A percentile compares a stretch with the other conserved stretches of the same genome.
Conservation (phyloP, 2,888 invertebrate species). For the Ecdyonurus torrentis region DNA sequence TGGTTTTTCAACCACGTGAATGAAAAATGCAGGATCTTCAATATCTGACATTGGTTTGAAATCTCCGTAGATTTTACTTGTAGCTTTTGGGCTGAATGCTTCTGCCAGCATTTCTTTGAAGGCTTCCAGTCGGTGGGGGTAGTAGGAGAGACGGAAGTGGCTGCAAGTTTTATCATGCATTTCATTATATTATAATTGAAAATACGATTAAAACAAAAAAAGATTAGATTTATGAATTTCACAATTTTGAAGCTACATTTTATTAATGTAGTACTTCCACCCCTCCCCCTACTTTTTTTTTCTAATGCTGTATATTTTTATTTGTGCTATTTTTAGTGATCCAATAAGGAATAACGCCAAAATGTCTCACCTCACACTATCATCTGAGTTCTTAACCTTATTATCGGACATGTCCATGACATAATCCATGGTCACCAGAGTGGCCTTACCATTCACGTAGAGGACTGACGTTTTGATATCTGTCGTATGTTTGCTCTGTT, state of each 20-base stretch:
- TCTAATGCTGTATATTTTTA: too few relatives aligned
- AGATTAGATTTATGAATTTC: background rate
- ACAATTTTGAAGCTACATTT: background rate
- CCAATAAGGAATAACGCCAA: too few relatives aligned
- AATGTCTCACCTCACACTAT: constrained; percentile 10
- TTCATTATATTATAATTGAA: background rate
- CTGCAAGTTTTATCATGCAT: constrained; percentile 33
- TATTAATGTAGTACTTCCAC: background rate
- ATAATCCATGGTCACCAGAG: constrained; percentile 69
- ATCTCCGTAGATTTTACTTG: constrained; percentile 62
- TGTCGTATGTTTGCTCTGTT: constrained; percentile 58
- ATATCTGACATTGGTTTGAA: constrained; percentile 51
- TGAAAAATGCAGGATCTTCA: constrained; percentile 60
- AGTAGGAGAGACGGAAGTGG: constrained; percentile 75
- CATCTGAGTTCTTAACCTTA: constrained; percentile 11
- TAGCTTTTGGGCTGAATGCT: constrained; percentile 44
- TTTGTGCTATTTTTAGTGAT: background rate
- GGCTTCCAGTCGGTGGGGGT: constrained; percentile 57
- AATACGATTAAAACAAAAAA: background rate
- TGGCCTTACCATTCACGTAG: constrained; percentile 56
- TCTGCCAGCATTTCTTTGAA: constrained; percentile 55
- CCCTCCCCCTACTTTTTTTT: too few relatives aligned
- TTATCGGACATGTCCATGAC: constrained; percentile 42
- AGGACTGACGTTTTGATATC: constrained; percentile 75
- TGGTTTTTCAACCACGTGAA: constrained; percentile 61